phyloP scores from a whole-genome alignment of 2,888 invertebrate genomes.

The Merodon equestris region DNA sequence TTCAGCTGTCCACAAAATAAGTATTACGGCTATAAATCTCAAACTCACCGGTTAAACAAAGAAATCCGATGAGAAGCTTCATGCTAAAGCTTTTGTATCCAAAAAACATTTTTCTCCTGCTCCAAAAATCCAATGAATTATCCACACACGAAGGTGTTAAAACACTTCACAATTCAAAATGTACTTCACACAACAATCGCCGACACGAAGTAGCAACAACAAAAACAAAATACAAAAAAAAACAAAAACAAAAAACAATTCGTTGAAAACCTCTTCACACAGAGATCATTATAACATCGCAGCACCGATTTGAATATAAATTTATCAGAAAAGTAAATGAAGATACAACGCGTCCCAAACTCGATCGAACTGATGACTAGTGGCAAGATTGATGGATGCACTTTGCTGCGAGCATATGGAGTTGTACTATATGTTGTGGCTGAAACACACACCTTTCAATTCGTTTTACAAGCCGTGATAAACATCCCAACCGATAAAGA shows the following conservation, averaged over 20 bases:
- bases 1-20: too few relatives aligned
- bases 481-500: conserved; percentile 57
- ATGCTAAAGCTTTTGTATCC: conserved; percentile 26
- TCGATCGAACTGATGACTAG: neutral
- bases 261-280: too few relatives aligned
- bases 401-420: conserved; percentile 34
- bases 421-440: conserved; percentile 13
- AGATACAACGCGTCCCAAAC: conserved; percentile 1
- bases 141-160: conserved; percentile 9
- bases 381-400: conserved; percentile 49
- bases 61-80: conserved; percentile 42
- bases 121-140: conserved; percentile 45
- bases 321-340: neutral
- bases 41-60: conserved; percentile 45
- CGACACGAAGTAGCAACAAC: too few relatives aligned
- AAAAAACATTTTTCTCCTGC: conserved; percentile 15
- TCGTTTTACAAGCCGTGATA: conserved; percentile 53
- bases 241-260: too few relatives aligned
- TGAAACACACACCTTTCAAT: conserved; percentile 47
- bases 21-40: neutral
- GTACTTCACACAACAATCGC: conserved; percentile 11
- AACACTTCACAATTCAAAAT: conserved; percentile 8
- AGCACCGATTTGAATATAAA: too few relatives aligned
- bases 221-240: too few relatives aligned
- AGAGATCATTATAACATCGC: too few relatives aligned